Evolutionary conservation across 1,140 invertebrate genomes (phyloP).

Genomic region (Halictus rubicundus): DNA sequence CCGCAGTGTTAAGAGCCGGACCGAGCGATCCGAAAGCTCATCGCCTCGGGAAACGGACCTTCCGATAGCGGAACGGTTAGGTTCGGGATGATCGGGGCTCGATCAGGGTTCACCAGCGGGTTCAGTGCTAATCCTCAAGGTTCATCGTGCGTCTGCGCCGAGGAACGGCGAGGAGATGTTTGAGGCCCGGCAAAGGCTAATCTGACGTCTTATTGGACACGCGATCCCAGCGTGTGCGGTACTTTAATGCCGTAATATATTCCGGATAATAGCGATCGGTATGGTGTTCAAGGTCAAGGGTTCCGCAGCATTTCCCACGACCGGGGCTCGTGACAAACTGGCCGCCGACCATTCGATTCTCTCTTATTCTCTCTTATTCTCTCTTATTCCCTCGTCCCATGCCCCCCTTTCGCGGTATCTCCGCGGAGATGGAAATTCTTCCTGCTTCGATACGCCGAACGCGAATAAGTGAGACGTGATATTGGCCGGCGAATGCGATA

Average conservation of each 20-base stretch:
- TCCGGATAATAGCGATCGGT: constrained; percentile 34
- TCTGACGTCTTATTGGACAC: constrained; percentile 27
- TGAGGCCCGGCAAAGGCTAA: constrained; percentile 1
- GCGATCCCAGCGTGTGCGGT: constrained; percentile 25
- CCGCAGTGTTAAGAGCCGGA: too few species aligned
- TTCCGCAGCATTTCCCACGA: constrained; percentile 31
- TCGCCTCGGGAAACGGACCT: too few species aligned
- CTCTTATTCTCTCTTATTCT: background rate
- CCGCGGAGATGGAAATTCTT: constrained; percentile 4
- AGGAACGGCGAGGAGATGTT: background rate
- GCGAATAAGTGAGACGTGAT: constrained; percentile 17
- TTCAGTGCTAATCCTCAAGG: background rate
- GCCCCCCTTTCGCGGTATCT: too few species aligned
- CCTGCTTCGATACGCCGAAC: constrained; percentile 13
- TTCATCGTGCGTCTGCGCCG: background rate
- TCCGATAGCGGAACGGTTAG: too few species aligned
- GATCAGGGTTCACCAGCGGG: background rate
- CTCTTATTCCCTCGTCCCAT: too few species aligned
- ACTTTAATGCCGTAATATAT: constrained; percentile 56
- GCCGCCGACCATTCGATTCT: background rate
- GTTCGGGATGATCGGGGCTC: too few species aligned
- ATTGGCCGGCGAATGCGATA: background rate
- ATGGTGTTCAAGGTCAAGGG: constrained; percentile 51
- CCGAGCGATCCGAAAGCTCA: too few species aligned
- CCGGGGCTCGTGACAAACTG: constrained; percentile 23